Conservation (phyloP, 2,113 vertebrate genomes). For the Trachemys scripta region DNA sequence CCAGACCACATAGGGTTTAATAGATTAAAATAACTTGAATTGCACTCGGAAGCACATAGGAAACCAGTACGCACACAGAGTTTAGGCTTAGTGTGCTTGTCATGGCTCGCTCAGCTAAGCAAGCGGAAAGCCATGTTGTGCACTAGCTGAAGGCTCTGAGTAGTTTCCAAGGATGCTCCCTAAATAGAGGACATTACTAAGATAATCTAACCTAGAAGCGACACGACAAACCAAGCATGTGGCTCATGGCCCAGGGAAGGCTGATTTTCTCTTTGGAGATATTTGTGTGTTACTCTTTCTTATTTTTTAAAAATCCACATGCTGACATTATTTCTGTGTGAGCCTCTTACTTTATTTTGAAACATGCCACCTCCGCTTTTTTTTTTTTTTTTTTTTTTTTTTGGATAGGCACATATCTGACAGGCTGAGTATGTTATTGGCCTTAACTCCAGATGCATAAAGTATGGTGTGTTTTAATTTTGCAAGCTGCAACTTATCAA, state of each 20-base stretch:
- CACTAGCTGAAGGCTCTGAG: background rate
- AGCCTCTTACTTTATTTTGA: background rate
- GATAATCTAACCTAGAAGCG: background rate
- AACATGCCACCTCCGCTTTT: background rate
- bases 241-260: accelerated
- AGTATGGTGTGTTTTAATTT: background rate
- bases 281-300: background rate
- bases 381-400: background rate
- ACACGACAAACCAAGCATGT: background rate
- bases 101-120: conserved; percentile 6
- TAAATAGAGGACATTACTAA: background rate
- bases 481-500: background rate
- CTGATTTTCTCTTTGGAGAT: background rate
- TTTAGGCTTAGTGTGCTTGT: background rate
- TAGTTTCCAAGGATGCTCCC: conserved; percentile 9
- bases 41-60: background rate
- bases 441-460: accelerated
- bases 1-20: background rate
- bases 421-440: background rate
- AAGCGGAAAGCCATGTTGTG: background rate
- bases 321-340: background rate
- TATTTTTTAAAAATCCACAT: background rate
- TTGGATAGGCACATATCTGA: background rate
- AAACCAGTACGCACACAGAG: background rate
- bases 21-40: background rate